A percentile compares a stretch with the other conserved stretches of the same genome.
phyloP scores from a whole-genome alignment of 1,140 invertebrate species.

The Bathynomus jamesi region DNA sequence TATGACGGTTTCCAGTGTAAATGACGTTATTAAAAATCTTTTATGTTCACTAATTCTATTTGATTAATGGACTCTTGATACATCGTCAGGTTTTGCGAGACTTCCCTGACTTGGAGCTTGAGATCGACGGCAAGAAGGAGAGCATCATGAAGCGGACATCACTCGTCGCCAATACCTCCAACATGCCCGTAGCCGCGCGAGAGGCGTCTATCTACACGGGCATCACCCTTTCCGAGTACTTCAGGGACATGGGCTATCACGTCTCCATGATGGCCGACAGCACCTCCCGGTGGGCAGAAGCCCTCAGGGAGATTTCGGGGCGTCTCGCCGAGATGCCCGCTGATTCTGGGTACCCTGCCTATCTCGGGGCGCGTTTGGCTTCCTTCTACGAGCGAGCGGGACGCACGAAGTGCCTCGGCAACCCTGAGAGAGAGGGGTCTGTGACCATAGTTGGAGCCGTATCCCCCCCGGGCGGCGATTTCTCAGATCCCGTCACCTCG shows the following conservation, averaged over 20 bases:
- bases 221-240: slow-evolving; percentile 97
- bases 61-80: no score
- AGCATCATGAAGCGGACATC: slow-evolving; percentile 99
- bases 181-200: slow-evolving; percentile 99
- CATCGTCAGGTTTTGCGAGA: slow-evolving; percentile 83
- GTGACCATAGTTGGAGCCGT: slow-evolving; percentile 99
- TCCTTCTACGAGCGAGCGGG: slow-evolving; percentile 99
- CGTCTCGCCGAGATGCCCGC: slow-evolving; percentile 99
- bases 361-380: slow-evolving; percentile 92
- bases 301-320: slow-evolving; percentile 98
- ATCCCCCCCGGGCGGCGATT: slow-evolving; percentile 98
- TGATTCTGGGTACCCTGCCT: slow-evolving; percentile 96
- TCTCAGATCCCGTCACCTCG: slow-evolving; percentile 99
- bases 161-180: slow-evolving; percentile 98
- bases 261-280: slow-evolving; percentile 99
- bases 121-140: slow-evolving; percentile 90
- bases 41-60: no score
- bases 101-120: slow-evolving; percentile 95
- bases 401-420: slow-evolving; percentile 92
- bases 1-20: no score
- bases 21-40: no score
- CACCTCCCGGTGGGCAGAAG: slow-evolving; percentile 99
- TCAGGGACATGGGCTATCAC: slow-evolving; percentile 98
- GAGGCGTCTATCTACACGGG: slow-evolving; percentile 99
- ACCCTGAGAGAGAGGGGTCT: slow-evolving; percentile 93